These are phyloP conservation scores for Philereme vetulata DNA, from an alignment of 2,888 invertebrate species.

Conservation along the genomic window DNA sequence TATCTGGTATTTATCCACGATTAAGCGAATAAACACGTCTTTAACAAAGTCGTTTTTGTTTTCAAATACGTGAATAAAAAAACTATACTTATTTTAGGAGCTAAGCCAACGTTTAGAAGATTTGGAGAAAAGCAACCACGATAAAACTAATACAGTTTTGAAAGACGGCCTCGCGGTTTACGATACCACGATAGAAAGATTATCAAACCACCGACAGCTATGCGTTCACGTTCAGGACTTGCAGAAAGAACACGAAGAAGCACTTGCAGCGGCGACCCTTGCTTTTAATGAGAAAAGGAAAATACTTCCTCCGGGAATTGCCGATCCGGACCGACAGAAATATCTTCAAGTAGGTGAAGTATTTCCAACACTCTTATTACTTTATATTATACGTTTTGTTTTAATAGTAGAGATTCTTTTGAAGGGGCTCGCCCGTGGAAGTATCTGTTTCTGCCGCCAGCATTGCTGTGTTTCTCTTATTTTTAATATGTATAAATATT, in stretches of 20 bases:
- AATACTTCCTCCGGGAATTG: slow-evolving; percentile 2
- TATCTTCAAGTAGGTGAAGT: slow-evolving; percentile 2
- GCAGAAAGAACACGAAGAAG: slow-evolving; percentile 7
- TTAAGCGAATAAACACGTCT: too few relatives aligned
- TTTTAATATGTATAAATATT: too few relatives aligned
- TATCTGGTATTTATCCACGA: too few relatives aligned
- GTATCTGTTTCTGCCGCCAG: too few relatives aligned
- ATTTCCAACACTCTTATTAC: too few relatives aligned
- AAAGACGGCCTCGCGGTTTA: slow-evolving; percentile 13
- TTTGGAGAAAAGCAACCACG: slow-evolving; percentile 14
- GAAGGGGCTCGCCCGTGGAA: too few relatives aligned
- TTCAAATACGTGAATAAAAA: too few relatives aligned
- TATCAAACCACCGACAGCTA: slow-evolving; percentile 10
- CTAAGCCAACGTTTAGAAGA: slow-evolving; percentile 9
- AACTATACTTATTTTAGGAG: slow-evolving; percentile 7
- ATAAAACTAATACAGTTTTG: slow-evolving; percentile 11
- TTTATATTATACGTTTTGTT: too few relatives aligned
- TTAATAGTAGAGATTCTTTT: too few relatives aligned
- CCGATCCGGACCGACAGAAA: slow-evolving; percentile 25
- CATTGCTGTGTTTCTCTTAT: too few relatives aligned
- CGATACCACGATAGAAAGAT: slow-evolving; percentile 1
- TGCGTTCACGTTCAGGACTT: slow-evolving; percentile 25
- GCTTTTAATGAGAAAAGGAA: slow-evolving; percentile 20
- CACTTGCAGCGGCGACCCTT: slow-evolving; percentile 4
- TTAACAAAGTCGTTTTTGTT: too few relatives aligned